phyloP scores from a whole-genome alignment of 2,888 invertebrate species.

The Sinelater perroti region DNA sequence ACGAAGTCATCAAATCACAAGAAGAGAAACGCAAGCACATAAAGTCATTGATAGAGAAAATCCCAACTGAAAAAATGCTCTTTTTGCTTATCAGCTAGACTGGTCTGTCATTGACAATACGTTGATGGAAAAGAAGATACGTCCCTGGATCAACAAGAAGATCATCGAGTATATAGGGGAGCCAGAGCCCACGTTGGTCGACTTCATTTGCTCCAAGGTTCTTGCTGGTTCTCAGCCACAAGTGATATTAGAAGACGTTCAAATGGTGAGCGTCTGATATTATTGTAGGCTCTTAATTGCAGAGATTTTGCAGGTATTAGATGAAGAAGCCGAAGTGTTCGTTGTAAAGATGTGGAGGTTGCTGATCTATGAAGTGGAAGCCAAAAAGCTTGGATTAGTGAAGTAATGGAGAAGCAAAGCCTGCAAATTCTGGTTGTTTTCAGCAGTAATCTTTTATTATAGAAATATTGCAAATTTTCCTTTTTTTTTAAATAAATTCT shows the following conservation, averaged over 20 bases:
- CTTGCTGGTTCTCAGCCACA: slow-evolving; percentile 92
- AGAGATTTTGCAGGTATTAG: slow-evolving; percentile 80
- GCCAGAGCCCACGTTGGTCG: slow-evolving; percentile 97
- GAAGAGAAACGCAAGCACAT: slow-evolving; percentile 97
- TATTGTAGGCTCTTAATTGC: slow-evolving; percentile 21
- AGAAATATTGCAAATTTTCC: slow-evolving; percentile 2
- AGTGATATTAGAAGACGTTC: slow-evolving; percentile 96
- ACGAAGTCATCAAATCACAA: slow-evolving; percentile 74
- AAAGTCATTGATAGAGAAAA: slow-evolving; percentile 96
- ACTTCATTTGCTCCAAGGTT: slow-evolving; percentile 99
- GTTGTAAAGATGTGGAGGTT: slow-evolving; percentile 99
- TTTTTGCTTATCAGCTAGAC: slow-evolving; percentile 94
- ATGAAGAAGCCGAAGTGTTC: slow-evolving; percentile 99
- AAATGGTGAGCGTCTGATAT: slow-evolving; percentile 79
- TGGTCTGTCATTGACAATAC: slow-evolving; percentile 80
- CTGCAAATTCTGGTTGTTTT: too few relatives aligned
- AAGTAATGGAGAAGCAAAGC: slow-evolving; percentile 64
- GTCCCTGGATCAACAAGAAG: slow-evolving; percentile 99
- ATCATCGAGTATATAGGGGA: slow-evolving; percentile 99
- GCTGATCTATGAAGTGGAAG: slow-evolving; percentile 99
- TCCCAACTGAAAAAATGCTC: slow-evolving; percentile 97
- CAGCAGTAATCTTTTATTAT: slow-evolving; percentile 4
- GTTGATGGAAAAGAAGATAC: slow-evolving; percentile 94
- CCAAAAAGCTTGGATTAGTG: slow-evolving; percentile 92
- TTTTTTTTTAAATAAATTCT: slow-evolving; percentile 10